Conservation (phyloP, 2,888 invertebrate genomes). For the Eupithecia subfuscata region DNA sequence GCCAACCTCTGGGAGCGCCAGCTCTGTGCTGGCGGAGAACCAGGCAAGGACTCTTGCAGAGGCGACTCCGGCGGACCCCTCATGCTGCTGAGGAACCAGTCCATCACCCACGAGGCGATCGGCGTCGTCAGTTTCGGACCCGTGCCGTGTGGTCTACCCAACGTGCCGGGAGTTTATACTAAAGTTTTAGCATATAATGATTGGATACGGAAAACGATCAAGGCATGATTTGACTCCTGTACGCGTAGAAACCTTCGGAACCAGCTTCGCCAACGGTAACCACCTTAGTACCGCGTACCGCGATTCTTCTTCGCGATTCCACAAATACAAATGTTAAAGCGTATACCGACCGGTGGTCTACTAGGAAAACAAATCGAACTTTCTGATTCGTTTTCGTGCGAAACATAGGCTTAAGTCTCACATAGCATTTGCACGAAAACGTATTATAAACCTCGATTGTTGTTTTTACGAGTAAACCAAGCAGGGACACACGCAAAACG, state of each 20-base stretch:
- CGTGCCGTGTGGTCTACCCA: conserved; percentile 82
- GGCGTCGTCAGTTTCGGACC: conserved; percentile 87
- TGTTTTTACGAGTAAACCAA: too few relatives aligned
- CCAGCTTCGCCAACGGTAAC: not conserved
- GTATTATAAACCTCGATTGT: too few relatives aligned
- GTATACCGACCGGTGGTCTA: too few relatives aligned
- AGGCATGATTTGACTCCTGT: conserved; percentile 15
- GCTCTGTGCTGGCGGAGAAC: conserved; percentile 85
- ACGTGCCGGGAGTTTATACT: conserved; percentile 86
- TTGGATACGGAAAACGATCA: conserved; percentile 80
- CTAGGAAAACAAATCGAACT: too few relatives aligned
- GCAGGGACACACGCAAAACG: too few relatives aligned
- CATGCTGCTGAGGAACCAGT: conserved; percentile 62
- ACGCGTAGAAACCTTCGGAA: not conserved
- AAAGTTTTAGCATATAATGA: conserved; percentile 80
- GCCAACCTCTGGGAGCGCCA: conserved; percentile 55
- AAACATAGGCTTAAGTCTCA: too few relatives aligned
- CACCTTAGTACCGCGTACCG: too few relatives aligned
- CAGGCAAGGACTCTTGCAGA: conserved; percentile 83
- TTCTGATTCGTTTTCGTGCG: too few relatives aligned
- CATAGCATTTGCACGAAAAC: too few relatives aligned
- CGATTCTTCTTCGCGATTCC: too few relatives aligned
- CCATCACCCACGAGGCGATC: conserved; percentile 52
- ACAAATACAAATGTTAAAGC: too few relatives aligned
- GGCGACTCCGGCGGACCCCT: conserved; percentile 87